A percentile compares a stretch with the other conserved stretches of the same genome.
Conservation (phyloP, 2,113 vertebrate species). For the Glareola pratincola region DNA sequence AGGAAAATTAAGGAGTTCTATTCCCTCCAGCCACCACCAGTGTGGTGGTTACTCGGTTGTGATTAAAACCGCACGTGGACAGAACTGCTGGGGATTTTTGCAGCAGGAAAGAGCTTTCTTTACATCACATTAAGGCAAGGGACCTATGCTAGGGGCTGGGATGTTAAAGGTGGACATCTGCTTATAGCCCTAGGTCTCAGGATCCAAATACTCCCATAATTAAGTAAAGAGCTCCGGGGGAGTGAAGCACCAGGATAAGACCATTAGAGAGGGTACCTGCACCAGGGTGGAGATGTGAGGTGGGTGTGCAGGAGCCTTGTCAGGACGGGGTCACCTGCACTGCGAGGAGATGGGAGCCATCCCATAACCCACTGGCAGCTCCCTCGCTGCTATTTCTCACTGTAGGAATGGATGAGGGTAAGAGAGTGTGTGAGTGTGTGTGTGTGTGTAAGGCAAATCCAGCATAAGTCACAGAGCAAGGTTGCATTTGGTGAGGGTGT, state of each 20-base stretch:
- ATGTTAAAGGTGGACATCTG: neutral
- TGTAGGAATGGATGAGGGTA: neutral
- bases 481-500: neutral
- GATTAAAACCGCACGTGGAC: neutral
- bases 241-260: neutral
- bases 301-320: rapidly evolving
- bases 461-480: neutral
- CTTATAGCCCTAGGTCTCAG: neutral
- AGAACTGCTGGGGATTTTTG: neutral
- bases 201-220: neutral
- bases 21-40: neutral
- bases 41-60: rapidly evolving
- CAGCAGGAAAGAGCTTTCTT: neutral
- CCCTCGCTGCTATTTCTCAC: neutral
- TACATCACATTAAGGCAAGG: neutral
- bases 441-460: neutral
- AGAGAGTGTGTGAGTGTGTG: no score
- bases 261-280: neutral
- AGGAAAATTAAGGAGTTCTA: neutral
- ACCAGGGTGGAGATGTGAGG: neutral
- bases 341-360: neutral
- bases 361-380: neutral
- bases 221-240: neutral
- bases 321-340: rapidly evolving
- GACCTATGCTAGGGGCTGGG: neutral